Percentiles rank a stretch among this genome's conserved stretches.
phyloP scores from a whole-genome alignment of 2,888 invertebrate genomes.

The Apodemia zela region DNA sequence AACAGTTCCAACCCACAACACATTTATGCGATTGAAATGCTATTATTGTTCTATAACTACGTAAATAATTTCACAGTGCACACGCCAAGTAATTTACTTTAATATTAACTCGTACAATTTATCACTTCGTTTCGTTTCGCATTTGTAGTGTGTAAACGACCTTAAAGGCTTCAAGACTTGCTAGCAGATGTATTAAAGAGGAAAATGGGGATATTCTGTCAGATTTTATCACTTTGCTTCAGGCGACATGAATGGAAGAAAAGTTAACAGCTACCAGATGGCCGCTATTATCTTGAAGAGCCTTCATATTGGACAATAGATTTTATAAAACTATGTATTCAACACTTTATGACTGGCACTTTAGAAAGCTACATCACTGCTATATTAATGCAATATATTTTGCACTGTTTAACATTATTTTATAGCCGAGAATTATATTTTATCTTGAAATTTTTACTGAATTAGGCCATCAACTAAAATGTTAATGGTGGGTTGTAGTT shows the following conservation, averaged over 20 bases:
- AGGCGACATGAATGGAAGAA: slow-evolving; percentile 54
- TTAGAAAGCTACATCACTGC: no score
- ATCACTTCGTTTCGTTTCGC: background rate
- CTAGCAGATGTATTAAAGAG: slow-evolving; percentile 71
- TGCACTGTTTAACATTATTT: no score
- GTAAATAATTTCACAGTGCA: no score
- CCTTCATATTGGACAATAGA: slow-evolving; percentile 14
- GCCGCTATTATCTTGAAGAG: slow-evolving; percentile 26
- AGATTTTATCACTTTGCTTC: slow-evolving; percentile 61
- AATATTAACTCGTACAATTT: background rate
- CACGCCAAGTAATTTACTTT: no score
- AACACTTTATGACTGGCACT: slow-evolving; percentile 2
- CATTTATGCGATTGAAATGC: no score
- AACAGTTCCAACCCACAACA: no score
- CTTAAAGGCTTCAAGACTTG: slow-evolving; percentile 46
- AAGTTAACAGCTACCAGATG: slow-evolving; percentile 36
- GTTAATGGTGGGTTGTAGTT: no score
- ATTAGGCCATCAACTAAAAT: no score
- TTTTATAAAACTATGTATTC: slow-evolving; percentile 7
- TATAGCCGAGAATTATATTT: no score
- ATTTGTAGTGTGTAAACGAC: background rate
- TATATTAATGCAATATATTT: no score
- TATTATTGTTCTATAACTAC: no score
- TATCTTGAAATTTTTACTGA: no score
- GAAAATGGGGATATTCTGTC: slow-evolving; percentile 63